These are phyloP conservation scores for Reinhardtius hippoglossoides DNA, from an alignment of 2,113 vertebrate genomes.

Conservation along the genomic window DNA sequence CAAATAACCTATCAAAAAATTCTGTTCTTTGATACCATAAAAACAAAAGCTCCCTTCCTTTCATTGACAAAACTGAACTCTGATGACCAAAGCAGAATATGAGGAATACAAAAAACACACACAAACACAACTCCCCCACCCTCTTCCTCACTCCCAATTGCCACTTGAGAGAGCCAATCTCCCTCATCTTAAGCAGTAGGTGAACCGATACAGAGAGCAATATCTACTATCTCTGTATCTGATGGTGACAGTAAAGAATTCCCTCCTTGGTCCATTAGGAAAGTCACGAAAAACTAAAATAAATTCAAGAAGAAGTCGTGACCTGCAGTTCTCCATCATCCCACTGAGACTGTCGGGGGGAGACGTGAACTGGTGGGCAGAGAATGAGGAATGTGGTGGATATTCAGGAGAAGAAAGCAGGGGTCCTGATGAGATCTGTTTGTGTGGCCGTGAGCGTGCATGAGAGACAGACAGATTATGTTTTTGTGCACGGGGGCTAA, in stretches of 20 bases:
- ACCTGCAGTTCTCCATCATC: conserved; percentile 37
- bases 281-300: conserved; percentile 1
- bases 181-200: conserved; percentile 8
- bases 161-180: conserved; percentile 17
- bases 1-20: too few relatives aligned
- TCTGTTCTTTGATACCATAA: too few relatives aligned
- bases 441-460: not conserved
- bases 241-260: conserved; percentile 26
- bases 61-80: too few relatives aligned
- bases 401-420: conserved; percentile 24
- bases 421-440: conserved; percentile 23
- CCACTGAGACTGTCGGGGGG: not conserved
- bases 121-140: not conserved
- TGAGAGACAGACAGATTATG: not conserved
- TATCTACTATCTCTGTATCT: conserved; percentile 12
- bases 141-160: not conserved
- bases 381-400: conserved; percentile 10
- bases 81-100: too few relatives aligned
- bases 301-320: conserved; percentile 30
- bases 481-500: conserved; percentile 7
- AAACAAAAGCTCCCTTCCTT: too few relatives aligned
- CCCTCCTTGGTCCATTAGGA: conserved; percentile 20
- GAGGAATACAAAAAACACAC: not conserved
- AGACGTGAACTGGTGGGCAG: not conserved
- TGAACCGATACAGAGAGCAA: conserved; percentile 9